A percentile compares a stretch with the other conserved stretches of the same genome.
These are phyloP conservation scores for Anhinga rufa DNA, from an alignment of 2,113 vertebrate genomes.

Conservation along the genomic window DNA sequence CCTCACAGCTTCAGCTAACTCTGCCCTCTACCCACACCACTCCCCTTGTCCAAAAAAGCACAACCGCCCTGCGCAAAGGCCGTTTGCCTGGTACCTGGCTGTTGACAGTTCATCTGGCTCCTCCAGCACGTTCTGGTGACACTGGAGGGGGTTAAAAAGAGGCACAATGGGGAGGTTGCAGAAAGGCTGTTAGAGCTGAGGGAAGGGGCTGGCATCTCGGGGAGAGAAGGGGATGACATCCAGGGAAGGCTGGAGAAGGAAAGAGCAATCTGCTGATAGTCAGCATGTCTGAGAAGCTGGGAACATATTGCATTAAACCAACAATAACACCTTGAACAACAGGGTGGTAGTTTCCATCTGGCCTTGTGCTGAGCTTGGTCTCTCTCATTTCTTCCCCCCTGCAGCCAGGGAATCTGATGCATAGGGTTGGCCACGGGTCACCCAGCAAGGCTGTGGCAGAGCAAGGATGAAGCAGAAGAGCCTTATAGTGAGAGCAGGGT, in stretches of 20 bases:
- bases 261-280: constrained; percentile 36
- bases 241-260: constrained; percentile 1
- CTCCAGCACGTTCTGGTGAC: background rate
- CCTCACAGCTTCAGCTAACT: background rate
- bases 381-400: background rate
- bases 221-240: background rate
- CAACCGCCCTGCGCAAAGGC: background rate
- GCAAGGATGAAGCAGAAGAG: background rate
- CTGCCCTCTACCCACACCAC: background rate
- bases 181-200: background rate
- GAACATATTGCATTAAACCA: background rate
- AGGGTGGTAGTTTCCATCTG: background rate
- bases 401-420: background rate
- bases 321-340: constrained; percentile 30
- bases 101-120: background rate
- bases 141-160: background rate
- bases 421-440: background rate
- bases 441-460: background rate
- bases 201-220: background rate
- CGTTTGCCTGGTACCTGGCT: background rate
- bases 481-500: background rate
- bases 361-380: background rate
- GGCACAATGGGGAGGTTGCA: background rate
- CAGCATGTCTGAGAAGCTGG: constrained; percentile 16
- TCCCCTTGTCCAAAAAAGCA: background rate